Percentiles rank a stretch among this genome's conserved stretches.
These are phyloP conservation scores for Molorchus minor DNA, from an alignment of 2,888 invertebrate genomes.

Conservation along the genomic window DNA sequence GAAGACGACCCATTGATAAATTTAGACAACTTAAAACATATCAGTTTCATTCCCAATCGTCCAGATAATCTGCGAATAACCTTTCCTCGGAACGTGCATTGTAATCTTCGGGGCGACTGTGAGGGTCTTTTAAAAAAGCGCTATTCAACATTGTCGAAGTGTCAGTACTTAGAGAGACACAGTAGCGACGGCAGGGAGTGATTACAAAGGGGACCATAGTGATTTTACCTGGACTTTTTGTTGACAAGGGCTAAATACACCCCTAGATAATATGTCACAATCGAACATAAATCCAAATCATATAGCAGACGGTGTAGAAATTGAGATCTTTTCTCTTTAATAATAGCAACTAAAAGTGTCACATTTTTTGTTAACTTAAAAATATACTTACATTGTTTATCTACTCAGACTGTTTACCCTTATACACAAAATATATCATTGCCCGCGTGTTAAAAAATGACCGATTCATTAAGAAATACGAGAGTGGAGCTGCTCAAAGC, in stretches of 20 bases:
- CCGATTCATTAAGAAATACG: too few relatives aligned
- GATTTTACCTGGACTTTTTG: conserved; percentile 59
- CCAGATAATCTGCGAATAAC: conserved; percentile 30
- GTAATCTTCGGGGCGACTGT: conserved; percentile 43
- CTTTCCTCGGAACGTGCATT: background rate
- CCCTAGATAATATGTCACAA: conserved; percentile 48
- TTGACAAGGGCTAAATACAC: conserved; percentile 52
- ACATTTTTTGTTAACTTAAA: too few relatives aligned
- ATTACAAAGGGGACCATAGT: conserved; percentile 54
- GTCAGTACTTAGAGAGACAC: conserved; percentile 62
- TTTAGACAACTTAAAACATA: conserved; percentile 60
- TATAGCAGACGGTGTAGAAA: too few relatives aligned
- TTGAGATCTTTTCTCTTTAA: too few relatives aligned
- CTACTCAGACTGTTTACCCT: too few relatives aligned
- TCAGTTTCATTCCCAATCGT: conserved; percentile 55
- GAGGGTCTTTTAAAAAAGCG: conserved; percentile 54
- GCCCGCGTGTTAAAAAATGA: too few relatives aligned
- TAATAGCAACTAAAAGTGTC: too few relatives aligned
- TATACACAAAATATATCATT: too few relatives aligned
- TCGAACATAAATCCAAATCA: conserved; percentile 44
- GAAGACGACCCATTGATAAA: conserved; percentile 54
- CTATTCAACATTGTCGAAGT: conserved; percentile 61
- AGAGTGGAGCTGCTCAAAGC: too few relatives aligned
- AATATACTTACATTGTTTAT: too few relatives aligned
- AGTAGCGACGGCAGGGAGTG: conserved; percentile 58